phyloP scores from a whole-genome alignment of 2,797 vertebrate genomes.

The Mycteria americana region DNA sequence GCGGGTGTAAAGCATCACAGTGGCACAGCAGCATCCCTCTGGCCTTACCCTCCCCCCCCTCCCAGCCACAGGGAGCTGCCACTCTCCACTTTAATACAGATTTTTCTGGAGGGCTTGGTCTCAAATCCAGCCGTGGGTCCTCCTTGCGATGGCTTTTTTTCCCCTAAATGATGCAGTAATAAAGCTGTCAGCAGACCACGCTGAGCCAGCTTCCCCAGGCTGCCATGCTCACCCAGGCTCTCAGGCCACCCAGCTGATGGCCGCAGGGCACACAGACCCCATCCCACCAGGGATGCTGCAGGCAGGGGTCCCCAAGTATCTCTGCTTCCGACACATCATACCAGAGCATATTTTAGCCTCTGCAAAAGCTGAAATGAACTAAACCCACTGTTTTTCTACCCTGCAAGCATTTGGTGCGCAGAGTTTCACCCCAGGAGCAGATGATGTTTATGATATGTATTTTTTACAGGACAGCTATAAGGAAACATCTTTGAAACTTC shows the following conservation, averaged over 20 bases:
- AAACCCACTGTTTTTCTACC: neutral
- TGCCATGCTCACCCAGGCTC: neutral
- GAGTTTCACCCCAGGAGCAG: neutral
- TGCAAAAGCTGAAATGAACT: neutral
- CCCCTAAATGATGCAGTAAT: no score
- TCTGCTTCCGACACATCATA: neutral
- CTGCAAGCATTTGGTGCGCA: neutral
- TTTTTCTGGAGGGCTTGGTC: neutral
- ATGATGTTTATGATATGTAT: accelerated
- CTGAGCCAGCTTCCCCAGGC: neutral
- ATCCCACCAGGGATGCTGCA: neutral
- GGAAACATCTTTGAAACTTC: neutral
- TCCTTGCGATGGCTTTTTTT: neutral
- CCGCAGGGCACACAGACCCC: neutral
- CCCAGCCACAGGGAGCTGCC: accelerated
- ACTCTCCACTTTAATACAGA: accelerated
- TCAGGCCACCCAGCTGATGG: neutral
- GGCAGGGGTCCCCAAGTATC: neutral
- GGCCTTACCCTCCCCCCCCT: neutral
- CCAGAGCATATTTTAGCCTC: neutral
- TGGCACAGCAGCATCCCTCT: neutral
- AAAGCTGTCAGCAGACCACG: accelerated
- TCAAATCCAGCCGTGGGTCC: accelerated
- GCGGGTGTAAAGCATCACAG: accelerated
- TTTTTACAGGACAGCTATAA: neutral